Percentiles rank a stretch among this genome's conserved stretches.
Conservation (phyloP, 2,797 vertebrate genomes). For the Ctenopoma multispine region DNA sequence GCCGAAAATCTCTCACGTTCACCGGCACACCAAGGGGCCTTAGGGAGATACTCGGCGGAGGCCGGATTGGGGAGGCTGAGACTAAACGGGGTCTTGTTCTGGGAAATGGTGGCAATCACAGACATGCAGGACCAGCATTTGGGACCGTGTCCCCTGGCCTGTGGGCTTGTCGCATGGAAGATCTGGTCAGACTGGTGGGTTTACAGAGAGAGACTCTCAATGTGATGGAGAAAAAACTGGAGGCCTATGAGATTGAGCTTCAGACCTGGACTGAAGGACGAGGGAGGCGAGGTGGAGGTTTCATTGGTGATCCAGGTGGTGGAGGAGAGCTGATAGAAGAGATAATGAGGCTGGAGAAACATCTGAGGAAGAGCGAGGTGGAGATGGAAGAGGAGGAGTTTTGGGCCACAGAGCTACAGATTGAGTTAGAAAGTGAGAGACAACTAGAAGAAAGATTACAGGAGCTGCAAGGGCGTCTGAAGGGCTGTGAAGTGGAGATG, state of each 20-base stretch:
- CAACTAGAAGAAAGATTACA: constrained; percentile 95
- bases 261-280: constrained; percentile 87
- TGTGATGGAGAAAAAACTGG: constrained; percentile 90
- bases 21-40: constrained; percentile 94
- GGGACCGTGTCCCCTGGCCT: constrained; percentile 72
- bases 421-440: constrained; percentile 95
- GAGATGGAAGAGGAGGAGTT: constrained; percentile 99
- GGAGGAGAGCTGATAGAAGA: constrained; percentile 87
- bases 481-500: constrained; percentile 89
- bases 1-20: constrained; percentile 96
- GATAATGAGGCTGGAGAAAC: constrained; percentile 91
- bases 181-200: constrained; percentile 90
- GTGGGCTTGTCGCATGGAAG: constrained; percentile 87
- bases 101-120: constrained; percentile 77
- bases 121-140: constrained; percentile 55
- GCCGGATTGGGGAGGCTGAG: constrained; percentile 84
- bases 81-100: constrained; percentile 89
- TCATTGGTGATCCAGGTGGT: constrained; percentile 61
- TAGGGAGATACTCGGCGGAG: constrained; percentile 91
- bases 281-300: constrained; percentile 62
- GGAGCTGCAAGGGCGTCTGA: constrained; percentile 89
- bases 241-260: constrained; percentile 89
- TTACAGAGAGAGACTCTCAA: constrained; percentile 93
- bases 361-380: constrained; percentile 92
- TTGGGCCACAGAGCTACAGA: constrained; percentile 97